These are phyloP conservation scores for Metacarcinus magister DNA, from an alignment of 2,888 invertebrate species.

Conservation along the genomic window DNA sequence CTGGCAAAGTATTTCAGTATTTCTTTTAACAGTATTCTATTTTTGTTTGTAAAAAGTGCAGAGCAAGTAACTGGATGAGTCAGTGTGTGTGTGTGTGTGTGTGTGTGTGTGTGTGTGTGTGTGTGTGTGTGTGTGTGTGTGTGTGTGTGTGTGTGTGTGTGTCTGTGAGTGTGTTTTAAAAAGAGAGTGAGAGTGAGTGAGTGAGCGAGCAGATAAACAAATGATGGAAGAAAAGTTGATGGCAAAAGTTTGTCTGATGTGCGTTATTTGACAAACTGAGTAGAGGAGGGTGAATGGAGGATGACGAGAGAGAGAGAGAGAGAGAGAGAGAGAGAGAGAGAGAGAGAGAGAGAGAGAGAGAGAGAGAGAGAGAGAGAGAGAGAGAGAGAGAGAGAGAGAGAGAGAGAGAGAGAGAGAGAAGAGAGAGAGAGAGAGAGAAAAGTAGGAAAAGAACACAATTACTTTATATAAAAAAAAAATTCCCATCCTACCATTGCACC, in stretches of 20 bases:
- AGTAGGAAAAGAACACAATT: not conserved
- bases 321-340: slow-evolving; percentile 48
- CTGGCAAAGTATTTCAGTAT: not conserved
- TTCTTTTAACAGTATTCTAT: not conserved
- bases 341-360: slow-evolving; percentile 46
- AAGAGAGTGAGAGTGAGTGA: not conserved
- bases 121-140: not conserved
- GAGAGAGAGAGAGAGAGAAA: not conserved
- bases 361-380: slow-evolving; percentile 23
- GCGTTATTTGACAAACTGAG: not conserved
- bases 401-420: slow-evolving; percentile 37
- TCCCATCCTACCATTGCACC: too few species aligned
- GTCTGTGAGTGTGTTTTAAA: not conserved
- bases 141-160: not conserved
- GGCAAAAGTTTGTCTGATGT: not conserved
- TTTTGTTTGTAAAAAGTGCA: not conserved
- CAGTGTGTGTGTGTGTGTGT: not conserved
- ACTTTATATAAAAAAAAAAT: not conserved
- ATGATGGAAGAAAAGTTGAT: not conserved
- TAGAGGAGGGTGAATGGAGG: not conserved
- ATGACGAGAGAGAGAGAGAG: not conserved
- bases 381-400: slow-evolving; percentile 48
- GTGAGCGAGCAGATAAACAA: not conserved
- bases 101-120: not conserved
- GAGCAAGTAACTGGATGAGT: not conserved